Base-by-base conservation (phyloP, 2,888 invertebrate species). In the Clanis bilineata region DNA sequence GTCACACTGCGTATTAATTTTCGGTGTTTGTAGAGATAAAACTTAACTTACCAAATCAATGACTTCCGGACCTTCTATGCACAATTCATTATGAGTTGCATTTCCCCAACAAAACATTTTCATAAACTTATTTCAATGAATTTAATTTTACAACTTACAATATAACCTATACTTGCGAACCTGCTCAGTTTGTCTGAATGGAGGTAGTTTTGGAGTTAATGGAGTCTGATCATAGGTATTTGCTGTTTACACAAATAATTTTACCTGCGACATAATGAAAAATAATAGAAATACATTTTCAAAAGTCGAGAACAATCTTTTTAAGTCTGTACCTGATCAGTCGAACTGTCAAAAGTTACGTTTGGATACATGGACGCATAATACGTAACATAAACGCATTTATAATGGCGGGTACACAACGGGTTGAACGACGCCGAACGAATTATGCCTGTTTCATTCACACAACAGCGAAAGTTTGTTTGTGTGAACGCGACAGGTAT, bases 61-160 rank as follows among this genome's bases (percentile, higher is more conserved):
- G 64, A 69, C 77, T 55, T 85, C 84, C 55, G 86, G 68, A 43
- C 81, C 81, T 74, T 91, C 91, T 62, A 92, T 74, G 72, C 85
- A 90, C 64, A 92, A 77, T 82, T 92, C 92, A 72, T 90, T 90
- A 79, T 91, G 84, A 79, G 91, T 91, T 69, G 90, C 82, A 82
- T 91, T 92, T 69, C 92, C 92, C 92, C 92, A 92, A 80, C 92
- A 92, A 87, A 90, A 92, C 92, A 92, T 92, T 81, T 79, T 86
- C 68, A 62, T 67, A 62, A 61, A 70, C 65, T 58, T 69, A 62
- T 64, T 36, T 44, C 32, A 47, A 57, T 18, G 47, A 43, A 69
- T 57, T 36, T 66, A 63, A 61, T 64, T 68, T 39, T 56, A 36
- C 38, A n/a, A 61, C 65, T 75, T 66, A 60, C 68, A 28, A 71